Evolutionary conservation across 2,888 invertebrate genomes (phyloP).

Genomic region (Dicyrtoma fusca): DNA sequence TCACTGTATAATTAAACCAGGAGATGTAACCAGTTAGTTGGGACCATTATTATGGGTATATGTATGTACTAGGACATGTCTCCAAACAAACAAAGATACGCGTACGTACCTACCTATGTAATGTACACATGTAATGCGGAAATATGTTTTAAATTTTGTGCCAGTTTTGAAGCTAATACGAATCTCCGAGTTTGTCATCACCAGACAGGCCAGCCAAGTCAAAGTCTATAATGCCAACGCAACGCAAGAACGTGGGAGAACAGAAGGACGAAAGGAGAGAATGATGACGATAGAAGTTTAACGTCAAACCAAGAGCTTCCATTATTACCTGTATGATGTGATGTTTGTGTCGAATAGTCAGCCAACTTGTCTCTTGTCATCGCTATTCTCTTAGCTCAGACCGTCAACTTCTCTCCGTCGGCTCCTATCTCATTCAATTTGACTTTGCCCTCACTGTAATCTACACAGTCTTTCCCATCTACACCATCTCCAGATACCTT

Average conservation of each 20-base stretch:
- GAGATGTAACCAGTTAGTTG: no score
- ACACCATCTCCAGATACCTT: background rate
- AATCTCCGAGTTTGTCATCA: no score
- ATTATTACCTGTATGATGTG: conserved; percentile 2
- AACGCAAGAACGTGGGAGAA: background rate
- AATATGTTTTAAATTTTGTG: no score
- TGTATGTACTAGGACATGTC: no score
- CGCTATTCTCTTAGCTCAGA: background rate
- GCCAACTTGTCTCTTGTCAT: conserved; percentile 5
- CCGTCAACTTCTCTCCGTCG: background rate
- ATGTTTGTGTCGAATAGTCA: background rate
- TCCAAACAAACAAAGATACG: no score
- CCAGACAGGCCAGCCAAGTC: no score
- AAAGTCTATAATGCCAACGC: background rate
- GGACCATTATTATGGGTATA: no score
- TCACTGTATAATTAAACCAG: no score
- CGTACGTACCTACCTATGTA: no score
- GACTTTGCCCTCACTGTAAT: background rate
- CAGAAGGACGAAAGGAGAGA: background rate
- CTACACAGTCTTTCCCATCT: background rate
- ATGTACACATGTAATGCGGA: no score
- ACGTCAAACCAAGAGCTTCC: background rate
- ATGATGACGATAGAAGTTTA: background rate
- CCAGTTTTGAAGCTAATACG: no score
- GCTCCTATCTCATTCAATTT: background rate